Base-by-base conservation (phyloP, 2,113 vertebrate genomes). In the Clinocottus analis region DNA sequence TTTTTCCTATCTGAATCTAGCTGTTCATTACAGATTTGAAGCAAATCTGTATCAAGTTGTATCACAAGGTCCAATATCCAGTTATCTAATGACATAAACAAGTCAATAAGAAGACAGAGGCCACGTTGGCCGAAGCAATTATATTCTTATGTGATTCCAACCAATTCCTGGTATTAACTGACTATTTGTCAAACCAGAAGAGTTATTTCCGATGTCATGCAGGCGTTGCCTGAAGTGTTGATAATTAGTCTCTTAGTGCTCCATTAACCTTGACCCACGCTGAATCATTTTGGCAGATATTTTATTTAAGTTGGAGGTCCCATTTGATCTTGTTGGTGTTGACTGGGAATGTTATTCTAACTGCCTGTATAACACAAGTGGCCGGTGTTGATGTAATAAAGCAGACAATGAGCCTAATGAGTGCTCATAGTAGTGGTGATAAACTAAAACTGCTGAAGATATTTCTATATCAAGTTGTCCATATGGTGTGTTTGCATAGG, bases 241-340 rank as follows among this genome's bases (percentile, higher is more conserved):
- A 33, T 64, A 49, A 71, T 75, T 75, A 75, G 79, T 77, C 58
- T 84, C 41, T 47, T 59, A 66, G 60, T 55, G 51, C 45, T 58
- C 25, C 41, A 70, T 79, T 73, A 74, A 80, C 58, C 62, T 60
- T 59, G 65, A 39, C 59, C 43, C 23, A 23, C 27, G 41, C 19
- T 85, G n/a, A 77, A 43, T 71, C 33, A 37, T 61, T 56, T 3
- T 19, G 12, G 33, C 37, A 60, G 35, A 35, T 27, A 43, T 62
- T 67, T 72, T 56, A 49, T 78, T 70, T 65, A 56, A 72, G 16
- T 60, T 14, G 3, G 13, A 62, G 25, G 53, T 41, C 2, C 10
- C 49, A 59, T 65, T 35, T 53, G 9, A 49, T n/a, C 12, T 39
- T 3, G 39, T 25, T 3, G 68, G 29, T 77, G 53, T 35, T 53